phyloP scores from a whole-genome alignment of 2,888 invertebrate genomes.

The Lepidochrysops patricia region DNA sequence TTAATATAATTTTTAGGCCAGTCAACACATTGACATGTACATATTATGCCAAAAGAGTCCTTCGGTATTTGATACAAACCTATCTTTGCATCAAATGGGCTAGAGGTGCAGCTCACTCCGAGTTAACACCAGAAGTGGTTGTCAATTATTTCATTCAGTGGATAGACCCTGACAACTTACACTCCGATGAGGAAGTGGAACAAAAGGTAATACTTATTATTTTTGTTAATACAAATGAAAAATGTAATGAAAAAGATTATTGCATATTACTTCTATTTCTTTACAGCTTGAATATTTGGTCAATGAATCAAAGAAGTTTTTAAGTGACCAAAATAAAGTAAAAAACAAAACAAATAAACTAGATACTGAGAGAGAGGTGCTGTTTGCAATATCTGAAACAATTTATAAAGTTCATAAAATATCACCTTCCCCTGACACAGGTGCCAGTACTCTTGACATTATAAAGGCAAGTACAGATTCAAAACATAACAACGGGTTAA shows the following conservation, averaged over 20 bases:
- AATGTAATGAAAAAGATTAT: not conserved
- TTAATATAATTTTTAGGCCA: slow-evolving; percentile 31
- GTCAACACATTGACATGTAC: slow-evolving; percentile 46
- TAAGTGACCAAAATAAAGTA: slow-evolving; percentile 20
- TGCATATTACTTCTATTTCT: not conserved
- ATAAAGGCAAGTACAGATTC: slow-evolving; percentile 32
- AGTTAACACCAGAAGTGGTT: slow-evolving; percentile 39
- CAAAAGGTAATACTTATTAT: slow-evolving; percentile 30
- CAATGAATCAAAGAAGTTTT: slow-evolving; percentile 27
- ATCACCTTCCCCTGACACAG: slow-evolving; percentile 28
- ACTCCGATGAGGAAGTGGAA: slow-evolving; percentile 36
- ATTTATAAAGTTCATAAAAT: slow-evolving; percentile 36
- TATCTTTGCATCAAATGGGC: slow-evolving; percentile 46
- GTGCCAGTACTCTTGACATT: slow-evolving; percentile 39
- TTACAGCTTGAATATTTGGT: slow-evolving; percentile 33
- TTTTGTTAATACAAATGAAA: too few species aligned
- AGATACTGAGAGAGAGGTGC: slow-evolving; percentile 29
- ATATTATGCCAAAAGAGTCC: slow-evolving; percentile 41
- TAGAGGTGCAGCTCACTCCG: slow-evolving; percentile 27
- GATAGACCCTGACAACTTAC: slow-evolving; percentile 40
- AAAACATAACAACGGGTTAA: too few species aligned
- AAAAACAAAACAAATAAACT: slow-evolving; percentile 11
- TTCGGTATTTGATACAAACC: slow-evolving; percentile 42
- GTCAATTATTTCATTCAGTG: slow-evolving; percentile 51
- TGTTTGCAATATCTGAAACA: slow-evolving; percentile 38